A percentile compares a stretch with the other conserved stretches of the same genome.
Evolutionary conservation across 2,888 invertebrate genomes (phyloP).

Genomic region (Nesidiocoris tenuis): DNA sequence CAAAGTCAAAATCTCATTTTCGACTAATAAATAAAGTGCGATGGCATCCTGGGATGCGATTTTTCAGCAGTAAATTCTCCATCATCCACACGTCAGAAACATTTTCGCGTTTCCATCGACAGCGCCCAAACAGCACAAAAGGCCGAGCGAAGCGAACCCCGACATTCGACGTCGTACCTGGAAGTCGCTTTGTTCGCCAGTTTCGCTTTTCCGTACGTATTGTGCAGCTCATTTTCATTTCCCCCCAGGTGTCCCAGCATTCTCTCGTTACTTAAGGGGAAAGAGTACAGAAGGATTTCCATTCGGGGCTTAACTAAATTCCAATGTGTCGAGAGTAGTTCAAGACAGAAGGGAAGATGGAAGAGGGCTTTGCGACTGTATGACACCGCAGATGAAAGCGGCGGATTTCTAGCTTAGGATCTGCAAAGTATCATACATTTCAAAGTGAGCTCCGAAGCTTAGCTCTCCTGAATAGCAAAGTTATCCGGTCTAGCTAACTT

Average conservation of each 20-base stretch:
- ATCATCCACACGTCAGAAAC: too few species aligned
- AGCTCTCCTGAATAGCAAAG: background rate
- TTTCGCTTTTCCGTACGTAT: background rate
- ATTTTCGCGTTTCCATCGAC: too few species aligned
- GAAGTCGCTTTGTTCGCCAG: background rate
- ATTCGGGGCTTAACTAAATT: background rate
- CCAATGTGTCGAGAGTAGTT: background rate
- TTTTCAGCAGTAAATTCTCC: too few species aligned
- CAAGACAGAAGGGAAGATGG: background rate
- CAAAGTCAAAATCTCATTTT: background rate
- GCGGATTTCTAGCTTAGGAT: too few species aligned
- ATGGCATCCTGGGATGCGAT: too few species aligned
- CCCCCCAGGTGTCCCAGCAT: background rate
- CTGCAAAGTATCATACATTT: too few species aligned
- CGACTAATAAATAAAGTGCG: too few species aligned
- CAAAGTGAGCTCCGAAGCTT: background rate
- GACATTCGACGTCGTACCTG: slow-evolving; percentile 39
- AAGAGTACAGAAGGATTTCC: background rate
- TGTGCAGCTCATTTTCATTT: background rate
- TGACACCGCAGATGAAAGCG: too few species aligned
- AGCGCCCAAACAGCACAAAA: slow-evolving; percentile 22
- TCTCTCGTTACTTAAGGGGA: too few species aligned
- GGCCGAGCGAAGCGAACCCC: slow-evolving; percentile 29
- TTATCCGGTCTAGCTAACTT: background rate
- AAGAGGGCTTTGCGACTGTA: background rate